Conservation (phyloP, 2,888 invertebrate species). For the Drosophila histrio region DNA sequence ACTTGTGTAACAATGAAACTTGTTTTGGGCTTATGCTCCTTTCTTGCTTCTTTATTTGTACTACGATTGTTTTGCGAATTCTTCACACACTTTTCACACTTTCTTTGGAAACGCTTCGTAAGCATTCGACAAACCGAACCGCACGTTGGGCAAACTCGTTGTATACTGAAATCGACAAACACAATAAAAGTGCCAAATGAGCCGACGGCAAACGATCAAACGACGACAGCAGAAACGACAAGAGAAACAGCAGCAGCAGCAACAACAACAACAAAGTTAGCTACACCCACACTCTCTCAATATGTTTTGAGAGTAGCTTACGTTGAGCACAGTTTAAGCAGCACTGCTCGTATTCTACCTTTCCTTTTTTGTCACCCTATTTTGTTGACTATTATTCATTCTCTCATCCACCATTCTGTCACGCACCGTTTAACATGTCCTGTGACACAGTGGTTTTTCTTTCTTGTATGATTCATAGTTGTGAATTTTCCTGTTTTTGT, state of each 20-base stretch:
- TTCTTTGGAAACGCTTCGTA: conserved; percentile 38
- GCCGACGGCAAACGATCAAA: conserved; percentile 28
- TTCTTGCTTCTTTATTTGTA: conserved; percentile 6
- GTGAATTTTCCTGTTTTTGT: conserved; percentile 64
- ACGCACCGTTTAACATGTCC: conserved; percentile 53
- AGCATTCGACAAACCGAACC: conserved; percentile 45
- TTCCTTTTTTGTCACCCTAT: conserved; percentile 2
- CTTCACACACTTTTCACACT: conserved; percentile 67
- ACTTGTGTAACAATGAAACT: conserved; percentile 59
- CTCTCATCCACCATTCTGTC: conserved; percentile 38
- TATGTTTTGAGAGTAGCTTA: conserved; percentile 25
- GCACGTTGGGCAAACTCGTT: conserved; percentile 58
- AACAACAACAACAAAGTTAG: conserved; percentile 23
- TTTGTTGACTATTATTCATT: conserved; percentile 2
- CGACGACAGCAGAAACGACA: conserved; percentile 28
- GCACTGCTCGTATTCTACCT: conserved; percentile 11
- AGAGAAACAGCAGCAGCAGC: conserved; percentile 23
- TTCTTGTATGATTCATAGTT: conserved; percentile 58
- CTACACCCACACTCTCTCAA: conserved; percentile 37
- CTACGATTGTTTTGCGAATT: conserved; percentile 53
- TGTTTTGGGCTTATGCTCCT: conserved; percentile 28
- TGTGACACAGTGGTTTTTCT: conserved; percentile 41
- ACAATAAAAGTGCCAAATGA: conserved; percentile 44
- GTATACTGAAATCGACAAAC: conserved; percentile 53
- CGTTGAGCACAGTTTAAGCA: conserved; percentile 41